A percentile compares a stretch with the other conserved stretches of the same genome.
Evolutionary conservation across 2,113 vertebrate genomes (phyloP).

Genomic region (Eulemur rufifrons): DNA sequence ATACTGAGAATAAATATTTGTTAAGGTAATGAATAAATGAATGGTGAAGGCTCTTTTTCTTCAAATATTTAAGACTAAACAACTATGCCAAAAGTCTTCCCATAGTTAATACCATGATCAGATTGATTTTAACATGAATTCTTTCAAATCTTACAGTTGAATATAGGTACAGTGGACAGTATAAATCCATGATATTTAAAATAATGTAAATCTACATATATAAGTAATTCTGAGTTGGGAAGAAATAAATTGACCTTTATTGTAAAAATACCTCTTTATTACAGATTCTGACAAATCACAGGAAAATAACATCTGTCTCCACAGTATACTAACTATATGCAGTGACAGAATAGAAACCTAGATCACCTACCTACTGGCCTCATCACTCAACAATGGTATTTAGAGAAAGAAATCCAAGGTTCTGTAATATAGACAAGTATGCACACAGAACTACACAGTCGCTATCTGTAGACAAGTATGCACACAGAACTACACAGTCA

Average conservation of each 20-base stretch:
- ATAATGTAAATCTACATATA: neutral
- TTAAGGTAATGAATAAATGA: neutral
- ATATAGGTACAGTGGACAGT: neutral
- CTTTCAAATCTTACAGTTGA: neutral
- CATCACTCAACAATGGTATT: neutral
- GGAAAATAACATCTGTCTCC: neutral
- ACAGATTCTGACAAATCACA: slow-evolving; percentile 26
- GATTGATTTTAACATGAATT: neutral
- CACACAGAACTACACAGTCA: neutral
- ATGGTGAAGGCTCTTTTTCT: neutral
- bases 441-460: neutral
- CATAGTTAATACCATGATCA: neutral
- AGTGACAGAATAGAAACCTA: neutral
- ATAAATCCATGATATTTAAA: slow-evolving; percentile 14
- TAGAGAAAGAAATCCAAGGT: neutral
- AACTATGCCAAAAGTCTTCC: neutral
- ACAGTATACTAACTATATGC: neutral
- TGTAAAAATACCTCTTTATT: neutral
- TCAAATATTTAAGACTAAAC: neutral
- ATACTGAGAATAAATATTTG: neutral
- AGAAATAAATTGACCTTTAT: slow-evolving; percentile 5
- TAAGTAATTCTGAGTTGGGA: neutral
- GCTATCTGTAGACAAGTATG: neutral
- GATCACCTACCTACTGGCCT: neutral
- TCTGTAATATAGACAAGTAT: neutral